Base-by-base conservation (phyloP, 2,888 invertebrate species). In the Beris morrisii region DNA sequence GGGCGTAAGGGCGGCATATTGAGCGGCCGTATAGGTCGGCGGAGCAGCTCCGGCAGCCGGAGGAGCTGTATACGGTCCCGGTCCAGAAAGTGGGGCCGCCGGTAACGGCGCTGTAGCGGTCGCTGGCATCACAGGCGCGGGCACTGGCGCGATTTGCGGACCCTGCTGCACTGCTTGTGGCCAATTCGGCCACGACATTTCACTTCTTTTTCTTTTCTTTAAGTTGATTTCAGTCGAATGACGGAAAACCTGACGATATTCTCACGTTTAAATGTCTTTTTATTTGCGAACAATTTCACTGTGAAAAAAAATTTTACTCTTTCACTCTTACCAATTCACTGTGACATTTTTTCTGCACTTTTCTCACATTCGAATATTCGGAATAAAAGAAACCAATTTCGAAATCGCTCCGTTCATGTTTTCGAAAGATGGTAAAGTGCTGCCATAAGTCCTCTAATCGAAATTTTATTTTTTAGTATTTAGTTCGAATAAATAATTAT, bases 1-100 rank as follows among this genome's bases (percentile, higher is more conserved):
- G 0, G 78, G 74, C 5, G 78, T 75, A 73, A 80, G 74, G 0
- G 78, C 78, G 7, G 79, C 78, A 64, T 76, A 79, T 46, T 79
- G 79, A 4, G 78, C 78, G 3, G 78, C 73, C 54, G 67, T 69
- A 28, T 69, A 68, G 3, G 68, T 61, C 12, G 53, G 44, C 12
- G 67, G 66, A 11, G 56, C 22, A 11, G 64, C 13, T n/a, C 48
- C 22, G 2, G 53, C 45, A 12, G 58, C 15, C 12, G 58, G 53
- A 46, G 50, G 45, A 2, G 64, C 22, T 6, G 58, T 13, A 45
- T 67, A 52, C 43, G 38, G n/a, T 30, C 48, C 44, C 4, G 78
- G 76, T 13, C 76, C 77, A 0, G 75, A 72, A 50, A 75, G 75
- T 0, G 70, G 58, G 0, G 72, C 66, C 28, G 38, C 61, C 5